Percentiles rank a stretch among this genome's conserved stretches.
These are phyloP conservation scores for Typhlomys cinereus DNA, from an alignment of 2,113 vertebrate species.

Conservation along the genomic window DNA sequence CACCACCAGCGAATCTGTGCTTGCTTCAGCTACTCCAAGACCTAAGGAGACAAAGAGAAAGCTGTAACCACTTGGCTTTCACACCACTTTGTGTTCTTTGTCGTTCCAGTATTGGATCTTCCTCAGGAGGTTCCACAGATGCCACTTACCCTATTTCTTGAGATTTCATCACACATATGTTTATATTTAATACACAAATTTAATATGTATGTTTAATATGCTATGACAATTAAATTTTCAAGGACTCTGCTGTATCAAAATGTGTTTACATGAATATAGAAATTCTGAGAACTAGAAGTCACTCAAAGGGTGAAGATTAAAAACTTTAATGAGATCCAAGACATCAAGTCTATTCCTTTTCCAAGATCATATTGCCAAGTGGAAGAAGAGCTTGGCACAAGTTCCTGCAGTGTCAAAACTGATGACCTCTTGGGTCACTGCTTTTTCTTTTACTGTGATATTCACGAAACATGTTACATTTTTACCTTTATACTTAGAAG, in stretches of 20 bases:
- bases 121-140: neutral
- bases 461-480: no score
- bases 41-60: slow-evolving; percentile 60
- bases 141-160: neutral
- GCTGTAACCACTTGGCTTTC: neutral
- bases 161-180: no score
- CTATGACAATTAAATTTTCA: slow-evolving; percentile 7
- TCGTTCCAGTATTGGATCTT: neutral
- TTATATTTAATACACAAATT: no score
- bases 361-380: neutral
- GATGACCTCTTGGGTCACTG: no score
- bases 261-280: no score
- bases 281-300: neutral
- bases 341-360: neutral
- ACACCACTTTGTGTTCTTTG: neutral
- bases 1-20: neutral
- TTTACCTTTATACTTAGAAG: neutral
- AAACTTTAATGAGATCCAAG: neutral
- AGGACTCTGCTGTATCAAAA: no score
- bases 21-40: slow-evolving; percentile 4
- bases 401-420: neutral
- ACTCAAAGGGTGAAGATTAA: neutral
- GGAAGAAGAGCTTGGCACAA: neutral
- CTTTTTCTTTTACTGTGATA: no score
- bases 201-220: neutral